A percentile compares a stretch with the other conserved stretches of the same genome.
phyloP scores from a whole-genome alignment of 2,113 vertebrate genomes.

The Notiomystis cincta region DNA sequence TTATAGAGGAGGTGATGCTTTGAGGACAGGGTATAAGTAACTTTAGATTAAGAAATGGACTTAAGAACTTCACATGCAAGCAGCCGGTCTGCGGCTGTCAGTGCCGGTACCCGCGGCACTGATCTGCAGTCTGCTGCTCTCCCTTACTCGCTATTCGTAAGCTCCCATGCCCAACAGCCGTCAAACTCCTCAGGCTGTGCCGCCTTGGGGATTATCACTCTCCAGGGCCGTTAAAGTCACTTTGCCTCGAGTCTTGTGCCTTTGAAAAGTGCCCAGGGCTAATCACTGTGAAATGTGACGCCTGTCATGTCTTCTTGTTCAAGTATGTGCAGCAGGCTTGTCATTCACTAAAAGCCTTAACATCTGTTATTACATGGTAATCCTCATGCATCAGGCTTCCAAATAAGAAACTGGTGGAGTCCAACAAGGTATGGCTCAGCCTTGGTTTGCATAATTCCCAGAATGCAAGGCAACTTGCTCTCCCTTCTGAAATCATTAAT shows the following conservation, averaged over 20 bases:
- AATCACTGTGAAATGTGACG: constrained; percentile 17
- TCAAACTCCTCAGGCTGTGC: constrained; percentile 9
- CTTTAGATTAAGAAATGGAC: constrained; percentile 1
- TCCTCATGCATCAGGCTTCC: constrained; percentile 37
- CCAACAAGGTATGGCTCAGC: constrained; percentile 49
- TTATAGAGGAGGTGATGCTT: neutral
- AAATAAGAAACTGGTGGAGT: neutral
- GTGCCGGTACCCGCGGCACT: neutral
- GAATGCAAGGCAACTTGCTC: constrained; percentile 29
- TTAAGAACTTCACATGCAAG: neutral
- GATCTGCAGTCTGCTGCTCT: neutral
- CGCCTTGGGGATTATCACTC: constrained; percentile 27
- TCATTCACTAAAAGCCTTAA: constrained; percentile 40
- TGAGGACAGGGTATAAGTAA: neutral
- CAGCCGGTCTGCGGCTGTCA: neutral
- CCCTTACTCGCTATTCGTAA: constrained; percentile 22
- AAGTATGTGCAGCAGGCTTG: constrained; percentile 2
- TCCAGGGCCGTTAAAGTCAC: neutral
- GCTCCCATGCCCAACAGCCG: neutral
- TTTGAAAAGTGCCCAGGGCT: constrained; percentile 47
- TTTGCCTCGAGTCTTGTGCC: neutral
- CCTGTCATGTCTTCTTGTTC: constrained; percentile 20
- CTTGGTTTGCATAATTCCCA: constrained; percentile 55
- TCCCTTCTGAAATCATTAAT: constrained; percentile 57
- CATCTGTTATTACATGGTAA: constrained; percentile 52